Evolutionary conservation across 1,140 invertebrate species (phyloP), one percentile per base, ranked within the genome.

Genomic region (Bombus confusus): DNA sequence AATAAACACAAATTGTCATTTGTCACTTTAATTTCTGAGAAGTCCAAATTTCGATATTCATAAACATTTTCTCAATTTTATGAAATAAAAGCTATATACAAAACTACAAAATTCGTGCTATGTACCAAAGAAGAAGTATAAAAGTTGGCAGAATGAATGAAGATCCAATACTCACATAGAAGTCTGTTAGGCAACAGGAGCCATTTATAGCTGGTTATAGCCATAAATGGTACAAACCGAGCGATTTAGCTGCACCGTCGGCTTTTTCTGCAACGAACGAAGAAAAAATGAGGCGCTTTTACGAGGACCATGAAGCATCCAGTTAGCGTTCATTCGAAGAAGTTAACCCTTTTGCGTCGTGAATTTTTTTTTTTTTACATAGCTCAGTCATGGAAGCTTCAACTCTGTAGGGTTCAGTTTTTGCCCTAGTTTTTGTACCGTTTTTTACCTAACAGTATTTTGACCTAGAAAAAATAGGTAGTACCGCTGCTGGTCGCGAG

Each of bases 341-440:
- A 89, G 89, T 91, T 80, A 91, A 91, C 86, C 89, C 89, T 90
- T 91, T 91, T 90, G 1, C 13, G 18, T 57, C 34, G 74, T 57
- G 72, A 47, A 74, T 22, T 72, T 81, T 84, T 22, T 72, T 81
- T 84, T 81, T 84, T 79, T 86, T 64, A 9, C 52, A 5, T 4
- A 10, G 22, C 15, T n/a, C 15, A 9, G 18, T 43, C 12, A 37
- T 57, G n/a, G 34, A 34, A 73, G 69, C 34, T 74, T 34, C 37
- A 25, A 25, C 6, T 4, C 69, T 47, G 66, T 62, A 62, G 1
- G 41, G 22, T 25, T 66, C 74, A 47, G 41, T 78, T 90, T 87
- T 88, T 78, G 81, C 68, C 57, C 62, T 18, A 18, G 82, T 86
- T 86, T 86, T 88, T 87, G 18, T 73, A 41, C 69, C 83, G 43